These are phyloP conservation scores for Numenius arquata DNA, from an alignment of 2,113 vertebrate genomes.

Conservation along the genomic window DNA sequence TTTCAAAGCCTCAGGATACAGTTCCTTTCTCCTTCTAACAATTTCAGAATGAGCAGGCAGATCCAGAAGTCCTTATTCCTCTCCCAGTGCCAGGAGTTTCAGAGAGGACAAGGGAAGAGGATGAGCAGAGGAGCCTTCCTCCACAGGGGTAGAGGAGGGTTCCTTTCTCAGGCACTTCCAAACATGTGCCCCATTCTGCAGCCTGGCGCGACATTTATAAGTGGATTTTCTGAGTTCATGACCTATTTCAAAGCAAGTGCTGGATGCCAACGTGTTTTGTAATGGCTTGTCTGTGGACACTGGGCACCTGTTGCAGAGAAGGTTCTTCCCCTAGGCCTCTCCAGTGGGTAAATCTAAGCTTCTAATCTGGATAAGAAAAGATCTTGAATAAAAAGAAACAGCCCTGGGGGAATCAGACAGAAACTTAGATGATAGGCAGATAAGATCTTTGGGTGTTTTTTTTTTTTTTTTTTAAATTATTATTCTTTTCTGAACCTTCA, in stretches of 20 bases:
- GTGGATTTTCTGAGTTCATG: conserved; percentile 6
- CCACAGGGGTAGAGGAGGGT: neutral
- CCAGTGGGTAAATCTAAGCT: neutral
- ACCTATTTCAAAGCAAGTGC: neutral
- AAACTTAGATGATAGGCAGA: neutral
- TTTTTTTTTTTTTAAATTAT: neutral
- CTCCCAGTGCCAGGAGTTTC: neutral
- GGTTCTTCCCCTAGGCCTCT: neutral
- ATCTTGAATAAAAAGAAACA: neutral
- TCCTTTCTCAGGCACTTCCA: neutral
- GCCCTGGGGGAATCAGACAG: neutral
- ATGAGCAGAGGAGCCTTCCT: neutral
- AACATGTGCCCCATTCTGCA: neutral
- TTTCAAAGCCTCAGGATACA: neutral
- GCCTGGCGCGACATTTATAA: neutral
- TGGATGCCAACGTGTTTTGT: neutral
- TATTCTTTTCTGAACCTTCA: neutral
- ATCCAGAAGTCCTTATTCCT: neutral
- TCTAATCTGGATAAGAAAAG: neutral
- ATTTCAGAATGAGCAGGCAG: neutral
- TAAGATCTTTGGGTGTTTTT: neutral
- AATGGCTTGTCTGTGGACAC: neutral
- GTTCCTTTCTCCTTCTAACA: neutral
- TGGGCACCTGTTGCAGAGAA: neutral
- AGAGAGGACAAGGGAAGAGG: neutral